phyloP scores from a whole-genome alignment of 1,140 invertebrate species.

The Zelostemma sp. region DNA sequence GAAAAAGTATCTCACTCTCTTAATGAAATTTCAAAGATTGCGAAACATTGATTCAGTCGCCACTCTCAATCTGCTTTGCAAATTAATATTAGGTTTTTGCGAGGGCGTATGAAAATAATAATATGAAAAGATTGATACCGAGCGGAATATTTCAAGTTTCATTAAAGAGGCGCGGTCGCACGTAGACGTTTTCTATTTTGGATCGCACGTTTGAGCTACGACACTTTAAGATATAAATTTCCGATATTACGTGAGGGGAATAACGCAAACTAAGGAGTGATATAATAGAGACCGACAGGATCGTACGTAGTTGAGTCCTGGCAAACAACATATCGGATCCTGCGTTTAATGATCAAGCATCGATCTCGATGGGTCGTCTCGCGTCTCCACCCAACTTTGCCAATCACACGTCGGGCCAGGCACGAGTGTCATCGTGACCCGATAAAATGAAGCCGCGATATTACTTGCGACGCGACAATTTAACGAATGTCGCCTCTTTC shows the following conservation, averaged over 20 bases:
- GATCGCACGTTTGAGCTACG: slow-evolving; percentile 25
- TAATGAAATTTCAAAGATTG: too few relatives aligned
- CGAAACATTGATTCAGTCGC: too few relatives aligned
- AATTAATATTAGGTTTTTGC: too few relatives aligned
- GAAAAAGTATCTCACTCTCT: too few relatives aligned
- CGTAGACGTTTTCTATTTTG: slow-evolving; percentile 34
- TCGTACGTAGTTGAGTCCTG: slow-evolving; percentile 24
- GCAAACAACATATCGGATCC: slow-evolving; percentile 45
- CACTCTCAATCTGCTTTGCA: too few relatives aligned
- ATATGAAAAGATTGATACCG: background rate
- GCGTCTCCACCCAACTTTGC: slow-evolving; percentile 31
- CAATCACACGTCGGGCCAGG: slow-evolving; percentile 26
- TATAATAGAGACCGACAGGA: slow-evolving; percentile 30
- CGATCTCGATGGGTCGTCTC: slow-evolving; percentile 33
- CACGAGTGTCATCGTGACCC: slow-evolving; percentile 11
- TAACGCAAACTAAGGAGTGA: slow-evolving; percentile 22
- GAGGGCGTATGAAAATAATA: too few relatives aligned
- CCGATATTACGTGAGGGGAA: slow-evolving; percentile 46
- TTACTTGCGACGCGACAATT: slow-evolving; percentile 23
- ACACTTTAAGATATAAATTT: slow-evolving; percentile 35
- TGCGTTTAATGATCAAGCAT: slow-evolving; percentile 37
- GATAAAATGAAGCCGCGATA: slow-evolving; percentile 32
- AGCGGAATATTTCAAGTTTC: slow-evolving; percentile 24
- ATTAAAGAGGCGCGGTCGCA: slow-evolving; percentile 17
- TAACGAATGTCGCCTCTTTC: slow-evolving; percentile 19